A percentile compares a stretch with the other conserved stretches of the same genome.
phyloP scores from a whole-genome alignment of 1,140 invertebrate genomes.

The Zaprionus taronus region DNA sequence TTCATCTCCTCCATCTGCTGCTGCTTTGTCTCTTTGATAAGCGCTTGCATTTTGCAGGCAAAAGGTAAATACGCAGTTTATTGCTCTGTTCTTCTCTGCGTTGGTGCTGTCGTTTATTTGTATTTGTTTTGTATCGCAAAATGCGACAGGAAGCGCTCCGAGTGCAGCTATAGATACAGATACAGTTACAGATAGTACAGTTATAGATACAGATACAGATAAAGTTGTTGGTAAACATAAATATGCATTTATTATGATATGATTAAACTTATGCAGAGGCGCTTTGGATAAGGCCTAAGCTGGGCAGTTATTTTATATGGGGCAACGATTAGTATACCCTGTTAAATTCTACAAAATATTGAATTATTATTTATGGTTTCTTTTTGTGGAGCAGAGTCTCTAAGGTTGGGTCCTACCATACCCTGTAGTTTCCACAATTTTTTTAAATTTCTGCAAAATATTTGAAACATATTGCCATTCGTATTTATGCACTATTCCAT shows the following conservation, averaged over 20 bases:
- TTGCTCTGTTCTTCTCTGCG: constrained; percentile 21
- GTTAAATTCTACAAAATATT: background rate
- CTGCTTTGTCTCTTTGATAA: constrained; percentile 20
- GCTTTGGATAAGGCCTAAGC: background rate
- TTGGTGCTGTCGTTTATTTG: constrained; percentile 4
- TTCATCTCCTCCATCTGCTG: background rate
- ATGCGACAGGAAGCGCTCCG: constrained; percentile 26
- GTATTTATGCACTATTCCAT: too few species aligned
- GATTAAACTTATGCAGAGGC: background rate
- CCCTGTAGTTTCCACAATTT: too few species aligned
- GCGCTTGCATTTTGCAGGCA: constrained; percentile 32
- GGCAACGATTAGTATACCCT: background rate
- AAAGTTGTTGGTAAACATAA: background rate
- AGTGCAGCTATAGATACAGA: constrained; percentile 19
- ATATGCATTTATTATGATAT: background rate
- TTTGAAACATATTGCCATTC: too few species aligned
- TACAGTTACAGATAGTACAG: background rate
- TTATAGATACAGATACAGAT: constrained; percentile 5
- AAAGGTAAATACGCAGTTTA: constrained; percentile 49
- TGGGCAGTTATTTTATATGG: background rate
- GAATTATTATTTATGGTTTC: too few species aligned
- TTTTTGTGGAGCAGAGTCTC: too few species aligned
- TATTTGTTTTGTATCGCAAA: constrained; percentile 30
- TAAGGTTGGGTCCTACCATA: too few species aligned
- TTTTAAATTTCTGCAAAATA: too few species aligned